Evolutionary conservation across 2,797 vertebrate species (phyloP).

Genomic region (Enteromius treurensis): DNA sequence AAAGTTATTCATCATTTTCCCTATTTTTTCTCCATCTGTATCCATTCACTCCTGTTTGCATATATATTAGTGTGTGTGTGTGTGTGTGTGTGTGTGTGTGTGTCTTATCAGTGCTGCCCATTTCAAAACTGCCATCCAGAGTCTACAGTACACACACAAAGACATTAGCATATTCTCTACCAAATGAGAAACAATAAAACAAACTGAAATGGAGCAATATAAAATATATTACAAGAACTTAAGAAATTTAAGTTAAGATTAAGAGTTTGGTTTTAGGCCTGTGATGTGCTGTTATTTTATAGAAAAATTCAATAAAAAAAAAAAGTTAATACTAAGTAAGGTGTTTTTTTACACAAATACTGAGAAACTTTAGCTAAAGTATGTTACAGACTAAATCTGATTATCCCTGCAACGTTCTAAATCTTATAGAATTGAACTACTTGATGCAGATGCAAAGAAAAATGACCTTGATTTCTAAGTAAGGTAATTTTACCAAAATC

Average conservation of each 20-base stretch:
- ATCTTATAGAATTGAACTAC: neutral
- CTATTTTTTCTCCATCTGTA: constrained; percentile 6
- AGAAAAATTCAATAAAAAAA: neutral
- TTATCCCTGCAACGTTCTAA: neutral
- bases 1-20: constrained; percentile 48
- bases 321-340: neutral
- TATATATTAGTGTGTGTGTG: constrained; percentile 33
- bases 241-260: neutral
- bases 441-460: neutral
- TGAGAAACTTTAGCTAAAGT: no score
- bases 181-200: constrained; percentile 16
- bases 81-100: constrained; percentile 7
- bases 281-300: neutral
- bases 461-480: neutral
- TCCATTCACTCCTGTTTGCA: constrained; percentile 3
- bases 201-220: neutral
- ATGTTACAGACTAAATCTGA: no score
- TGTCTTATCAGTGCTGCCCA: constrained; percentile 35
- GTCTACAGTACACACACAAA: constrained; percentile 33
- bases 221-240: neutral
- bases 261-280: neutral
- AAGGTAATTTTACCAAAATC: constrained; percentile 7
- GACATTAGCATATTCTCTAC: constrained; percentile 29
- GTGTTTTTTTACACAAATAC: no score
- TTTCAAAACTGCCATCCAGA: constrained; percentile 39